Percentiles rank a stretch among this genome's conserved stretches.
These are phyloP conservation scores for Aramus guarauna DNA, from an alignment of 2,113 vertebrate species.

Conservation along the genomic window DNA sequence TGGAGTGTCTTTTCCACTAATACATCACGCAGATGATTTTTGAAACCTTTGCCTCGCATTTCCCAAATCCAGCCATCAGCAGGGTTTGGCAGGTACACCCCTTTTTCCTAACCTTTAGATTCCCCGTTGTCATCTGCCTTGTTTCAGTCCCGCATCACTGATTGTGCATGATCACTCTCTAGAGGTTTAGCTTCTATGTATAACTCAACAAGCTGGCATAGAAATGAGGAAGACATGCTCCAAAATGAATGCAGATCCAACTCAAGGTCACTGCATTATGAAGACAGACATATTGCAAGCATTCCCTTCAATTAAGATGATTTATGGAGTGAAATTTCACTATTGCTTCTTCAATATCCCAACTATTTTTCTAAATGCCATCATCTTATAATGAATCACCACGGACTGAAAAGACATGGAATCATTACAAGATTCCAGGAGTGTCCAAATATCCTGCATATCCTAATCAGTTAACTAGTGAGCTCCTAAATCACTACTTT, in stretches of 20 bases:
- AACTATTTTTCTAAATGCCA: neutral
- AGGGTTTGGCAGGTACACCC: neutral
- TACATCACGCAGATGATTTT: neutral
- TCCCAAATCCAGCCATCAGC: neutral
- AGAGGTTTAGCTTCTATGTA: slow-evolving; percentile 5
- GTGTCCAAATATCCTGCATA: neutral
- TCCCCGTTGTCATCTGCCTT: slow-evolving; percentile 14
- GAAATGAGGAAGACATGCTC: slow-evolving; percentile 8
- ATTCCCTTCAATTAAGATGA: slow-evolving; percentile 15
- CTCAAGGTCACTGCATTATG: neutral
- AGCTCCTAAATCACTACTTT: neutral
- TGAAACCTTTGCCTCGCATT: neutral
- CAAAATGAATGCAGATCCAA: neutral
- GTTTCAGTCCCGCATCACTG: slow-evolving; percentile 34
- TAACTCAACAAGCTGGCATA: slow-evolving; percentile 32
- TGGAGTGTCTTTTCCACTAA: neutral
- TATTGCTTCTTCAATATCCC: slow-evolving; percentile 8
- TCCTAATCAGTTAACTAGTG: neutral
- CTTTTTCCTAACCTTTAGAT: slow-evolving; percentile 20
- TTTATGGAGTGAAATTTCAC: neutral
- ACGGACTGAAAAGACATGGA: neutral
- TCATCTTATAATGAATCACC: neutral
- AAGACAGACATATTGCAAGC: neutral
- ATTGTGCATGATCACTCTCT: slow-evolving; percentile 32
- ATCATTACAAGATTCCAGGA: neutral